These are phyloP conservation scores for Lucilia sericata DNA, from an alignment of 1,140 invertebrate species.

Conservation along the genomic window DNA sequence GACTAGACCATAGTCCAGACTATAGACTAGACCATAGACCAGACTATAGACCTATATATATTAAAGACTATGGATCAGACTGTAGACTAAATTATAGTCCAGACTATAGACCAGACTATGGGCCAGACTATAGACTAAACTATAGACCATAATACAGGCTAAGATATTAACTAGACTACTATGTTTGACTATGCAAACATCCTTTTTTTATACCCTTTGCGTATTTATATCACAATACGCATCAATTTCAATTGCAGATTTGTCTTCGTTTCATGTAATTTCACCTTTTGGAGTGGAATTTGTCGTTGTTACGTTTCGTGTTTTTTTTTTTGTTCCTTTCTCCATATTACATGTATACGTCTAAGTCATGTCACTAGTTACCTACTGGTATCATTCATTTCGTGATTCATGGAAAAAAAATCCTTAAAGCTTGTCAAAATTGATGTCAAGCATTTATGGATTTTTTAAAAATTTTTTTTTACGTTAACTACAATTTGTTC, in stretches of 20 bases:
- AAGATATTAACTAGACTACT: no score
- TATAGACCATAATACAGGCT: no score
- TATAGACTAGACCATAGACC: no score
- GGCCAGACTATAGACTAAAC: no score
- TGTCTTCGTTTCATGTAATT: not conserved
- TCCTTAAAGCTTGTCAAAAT: slow-evolving; percentile 34
- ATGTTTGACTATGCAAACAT: no score
- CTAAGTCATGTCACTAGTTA: slow-evolving; percentile 6
- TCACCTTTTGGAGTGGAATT: not conserved
- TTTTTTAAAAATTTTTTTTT: not conserved
- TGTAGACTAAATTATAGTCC: no score
- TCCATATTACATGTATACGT: not conserved
- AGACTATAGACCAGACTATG: no score
- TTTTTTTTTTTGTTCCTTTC: not conserved
- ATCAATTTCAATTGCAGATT: slow-evolving; percentile 24
- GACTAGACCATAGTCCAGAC: no score
- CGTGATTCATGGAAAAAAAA: not conserved
- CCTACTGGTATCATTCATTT: not conserved
- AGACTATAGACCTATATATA: no score
- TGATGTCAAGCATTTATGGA: slow-evolving; percentile 36
- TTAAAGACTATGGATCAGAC: no score
- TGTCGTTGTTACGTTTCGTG: not conserved
- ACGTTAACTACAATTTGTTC: not conserved
- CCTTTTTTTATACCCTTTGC: not conserved
- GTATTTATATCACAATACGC: not conserved